Evolutionary conservation across 2,888 invertebrate species (phyloP).

Genomic region (Pseudococcus viburni): DNA sequence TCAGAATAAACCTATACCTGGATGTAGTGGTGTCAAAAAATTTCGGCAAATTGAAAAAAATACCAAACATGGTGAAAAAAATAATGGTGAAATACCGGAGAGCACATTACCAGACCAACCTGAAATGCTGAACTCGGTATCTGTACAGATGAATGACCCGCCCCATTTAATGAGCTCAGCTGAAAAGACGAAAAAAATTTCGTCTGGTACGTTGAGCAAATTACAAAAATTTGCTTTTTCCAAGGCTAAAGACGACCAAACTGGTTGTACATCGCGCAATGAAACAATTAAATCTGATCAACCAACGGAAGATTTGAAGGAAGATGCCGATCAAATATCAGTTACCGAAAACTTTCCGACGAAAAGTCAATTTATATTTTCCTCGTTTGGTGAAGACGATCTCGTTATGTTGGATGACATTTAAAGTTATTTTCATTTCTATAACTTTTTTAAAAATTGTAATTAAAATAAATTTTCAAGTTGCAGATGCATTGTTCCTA

Average conservation of each 20-base stretch:
- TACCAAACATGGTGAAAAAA: not conserved
- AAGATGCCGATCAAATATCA: not conserved
- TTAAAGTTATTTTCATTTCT: not conserved
- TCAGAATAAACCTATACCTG: not conserved
- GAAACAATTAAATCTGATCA: not conserved
- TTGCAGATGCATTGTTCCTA: too few relatives aligned
- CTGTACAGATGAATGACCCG: not conserved
- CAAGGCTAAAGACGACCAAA: not conserved
- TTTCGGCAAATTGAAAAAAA: not conserved
- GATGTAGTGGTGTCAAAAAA: conserved; percentile 14
- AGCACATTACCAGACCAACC: not conserved
- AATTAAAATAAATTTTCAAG: not conserved
- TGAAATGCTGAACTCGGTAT: not conserved
- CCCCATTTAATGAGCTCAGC: not conserved
- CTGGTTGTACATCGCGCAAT: not conserved
- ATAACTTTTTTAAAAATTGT: not conserved
- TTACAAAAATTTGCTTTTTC: conserved; percentile 38
- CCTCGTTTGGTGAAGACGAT: conserved; percentile 28
- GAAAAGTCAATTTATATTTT: conserved; percentile 9
- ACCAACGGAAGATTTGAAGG: too few relatives aligned
- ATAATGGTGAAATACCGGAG: not conserved
- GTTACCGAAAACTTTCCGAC: conserved; percentile 1
- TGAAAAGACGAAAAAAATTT: not conserved
- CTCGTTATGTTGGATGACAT: conserved; percentile 40
- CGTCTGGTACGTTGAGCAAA: not conserved